phyloP scores from a whole-genome alignment of 1,140 invertebrate species.

The Colletes latitarsis region DNA sequence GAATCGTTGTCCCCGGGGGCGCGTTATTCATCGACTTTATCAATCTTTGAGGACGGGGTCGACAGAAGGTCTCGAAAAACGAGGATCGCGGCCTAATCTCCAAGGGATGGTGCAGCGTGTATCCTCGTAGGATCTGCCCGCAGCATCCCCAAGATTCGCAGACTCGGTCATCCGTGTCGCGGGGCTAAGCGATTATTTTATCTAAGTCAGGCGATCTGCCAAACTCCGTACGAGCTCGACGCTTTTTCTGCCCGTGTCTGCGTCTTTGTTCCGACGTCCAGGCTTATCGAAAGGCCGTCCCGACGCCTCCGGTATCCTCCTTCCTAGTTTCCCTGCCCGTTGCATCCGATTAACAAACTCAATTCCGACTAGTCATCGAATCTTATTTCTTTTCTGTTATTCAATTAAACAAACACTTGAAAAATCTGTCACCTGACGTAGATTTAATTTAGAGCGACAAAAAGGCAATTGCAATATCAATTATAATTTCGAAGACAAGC shows the following conservation, averaged over 20 bases:
- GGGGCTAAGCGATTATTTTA: constrained; percentile 78
- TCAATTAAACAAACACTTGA: no score
- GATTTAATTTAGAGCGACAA: no score
- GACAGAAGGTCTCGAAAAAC: constrained; percentile 30
- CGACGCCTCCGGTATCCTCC: background rate
- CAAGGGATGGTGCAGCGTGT: constrained; percentile 17
- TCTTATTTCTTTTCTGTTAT: no score
- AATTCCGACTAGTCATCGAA: no score
- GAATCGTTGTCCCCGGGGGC: background rate
- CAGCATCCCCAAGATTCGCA: constrained; percentile 53
- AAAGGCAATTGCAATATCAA: no score
- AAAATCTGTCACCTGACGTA: no score
- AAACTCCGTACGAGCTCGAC: constrained; percentile 59
- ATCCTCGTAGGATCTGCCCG: constrained; percentile 37
- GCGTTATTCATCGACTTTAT: constrained; percentile 34
- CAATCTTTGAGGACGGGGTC: constrained; percentile 41
- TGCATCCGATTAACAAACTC: no score
- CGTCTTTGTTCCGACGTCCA: constrained; percentile 4
- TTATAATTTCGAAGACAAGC: no score
- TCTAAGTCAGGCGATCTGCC: constrained; percentile 76
- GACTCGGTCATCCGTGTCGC: constrained; percentile 61
- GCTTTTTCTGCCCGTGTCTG: constrained; percentile 12
- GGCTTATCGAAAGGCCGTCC: constrained; percentile 35
- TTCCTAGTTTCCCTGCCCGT: background rate
- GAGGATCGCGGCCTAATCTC: constrained; percentile 42